Conservation (phyloP, 2,797 vertebrate species). For the Tiaroga cobitis region DNA sequence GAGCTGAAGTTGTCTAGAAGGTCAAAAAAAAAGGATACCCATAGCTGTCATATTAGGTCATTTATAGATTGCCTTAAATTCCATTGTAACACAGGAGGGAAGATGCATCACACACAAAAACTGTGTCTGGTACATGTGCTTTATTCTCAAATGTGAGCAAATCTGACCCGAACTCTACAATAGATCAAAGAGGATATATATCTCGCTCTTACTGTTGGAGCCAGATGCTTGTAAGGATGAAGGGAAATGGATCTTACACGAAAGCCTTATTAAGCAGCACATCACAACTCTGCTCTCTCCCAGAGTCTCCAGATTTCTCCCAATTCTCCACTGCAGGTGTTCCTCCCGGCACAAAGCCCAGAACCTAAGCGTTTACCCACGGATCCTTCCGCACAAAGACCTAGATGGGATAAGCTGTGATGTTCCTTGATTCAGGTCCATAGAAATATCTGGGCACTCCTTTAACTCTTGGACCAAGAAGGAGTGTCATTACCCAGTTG, state of each 20-base stretch:
- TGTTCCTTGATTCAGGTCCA: conserved; percentile 20
- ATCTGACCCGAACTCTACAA: conserved; percentile 21
- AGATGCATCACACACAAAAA: conserved; percentile 16
- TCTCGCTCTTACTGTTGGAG: conserved; percentile 21
- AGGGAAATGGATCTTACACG: conserved; percentile 48
- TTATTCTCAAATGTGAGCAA: conserved; percentile 19
- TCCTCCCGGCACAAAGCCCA: conserved; percentile 49
- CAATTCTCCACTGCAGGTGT: conserved; percentile 57
- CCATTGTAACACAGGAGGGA: conserved; percentile 26
- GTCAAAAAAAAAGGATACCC: background rate
- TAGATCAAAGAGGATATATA: conserved; percentile 40
- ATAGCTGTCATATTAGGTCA: conserved; percentile 12
- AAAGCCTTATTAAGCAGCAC: conserved; percentile 51
- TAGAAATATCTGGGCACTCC: conserved; percentile 38
- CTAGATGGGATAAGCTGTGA: conserved; percentile 38
- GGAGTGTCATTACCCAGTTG: conserved; percentile 43
- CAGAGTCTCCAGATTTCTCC: conserved; percentile 11
- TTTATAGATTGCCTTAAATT: conserved; percentile 30
- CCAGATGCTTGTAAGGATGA: conserved; percentile 48
- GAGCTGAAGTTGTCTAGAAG: background rate
- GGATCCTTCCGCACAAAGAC: conserved; percentile 43
- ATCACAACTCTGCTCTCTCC: conserved; percentile 45
- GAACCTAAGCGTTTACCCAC: conserved; percentile 21
- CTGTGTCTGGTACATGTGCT: background rate
- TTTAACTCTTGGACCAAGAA: conserved; percentile 39